A percentile compares a stretch with the other conserved stretches of the same genome.
Evolutionary conservation across 2,888 invertebrate species (phyloP).

Genomic region (Agrenia bidenticulata): DNA sequence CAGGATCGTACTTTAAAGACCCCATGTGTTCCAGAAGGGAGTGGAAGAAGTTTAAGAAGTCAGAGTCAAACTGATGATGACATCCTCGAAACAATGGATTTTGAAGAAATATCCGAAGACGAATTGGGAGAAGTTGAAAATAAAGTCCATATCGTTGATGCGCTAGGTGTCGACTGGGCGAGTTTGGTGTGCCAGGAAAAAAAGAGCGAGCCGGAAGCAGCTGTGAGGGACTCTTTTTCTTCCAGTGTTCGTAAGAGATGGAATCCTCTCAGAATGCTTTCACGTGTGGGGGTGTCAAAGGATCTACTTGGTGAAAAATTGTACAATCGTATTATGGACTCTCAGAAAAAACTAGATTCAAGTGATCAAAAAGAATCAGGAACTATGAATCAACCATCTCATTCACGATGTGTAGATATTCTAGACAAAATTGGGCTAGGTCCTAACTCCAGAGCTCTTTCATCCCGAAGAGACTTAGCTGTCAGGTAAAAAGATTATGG

Average conservation of each 20-base stretch:
- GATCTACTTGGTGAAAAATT: slow-evolving; percentile 72
- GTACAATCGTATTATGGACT: slow-evolving; percentile 57
- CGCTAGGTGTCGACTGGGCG: slow-evolving; percentile 94
- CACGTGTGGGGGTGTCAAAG: slow-evolving; percentile 77
- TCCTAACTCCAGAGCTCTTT: slow-evolving; percentile 73
- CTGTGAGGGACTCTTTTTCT: slow-evolving; percentile 55
- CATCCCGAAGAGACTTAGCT: slow-evolving; percentile 75
- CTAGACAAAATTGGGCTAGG: slow-evolving; percentile 60
- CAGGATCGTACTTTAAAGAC: neutral
- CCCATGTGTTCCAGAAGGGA: neutral
- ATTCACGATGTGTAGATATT: slow-evolving; percentile 39
- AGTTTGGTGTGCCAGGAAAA: slow-evolving; percentile 68
- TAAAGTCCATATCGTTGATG: slow-evolving; percentile 75
- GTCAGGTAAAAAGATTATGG: too few species aligned
- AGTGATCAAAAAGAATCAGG: slow-evolving; percentile 30
- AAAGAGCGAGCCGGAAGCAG: slow-evolving; percentile 59
- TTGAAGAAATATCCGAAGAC: slow-evolving; percentile 84
- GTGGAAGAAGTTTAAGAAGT: slow-evolving; percentile 11
- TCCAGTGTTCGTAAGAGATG: slow-evolving; percentile 69
- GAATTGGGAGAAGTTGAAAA: slow-evolving; percentile 78
- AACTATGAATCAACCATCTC: slow-evolving; percentile 30
- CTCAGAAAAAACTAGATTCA: slow-evolving; percentile 41
- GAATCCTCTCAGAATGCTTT: slow-evolving; percentile 69
- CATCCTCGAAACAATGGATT: slow-evolving; percentile 74
- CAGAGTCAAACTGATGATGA: slow-evolving; percentile 60